Conservation (phyloP, 2,113 vertebrate genomes). For the Zosterops pallidus region DNA sequence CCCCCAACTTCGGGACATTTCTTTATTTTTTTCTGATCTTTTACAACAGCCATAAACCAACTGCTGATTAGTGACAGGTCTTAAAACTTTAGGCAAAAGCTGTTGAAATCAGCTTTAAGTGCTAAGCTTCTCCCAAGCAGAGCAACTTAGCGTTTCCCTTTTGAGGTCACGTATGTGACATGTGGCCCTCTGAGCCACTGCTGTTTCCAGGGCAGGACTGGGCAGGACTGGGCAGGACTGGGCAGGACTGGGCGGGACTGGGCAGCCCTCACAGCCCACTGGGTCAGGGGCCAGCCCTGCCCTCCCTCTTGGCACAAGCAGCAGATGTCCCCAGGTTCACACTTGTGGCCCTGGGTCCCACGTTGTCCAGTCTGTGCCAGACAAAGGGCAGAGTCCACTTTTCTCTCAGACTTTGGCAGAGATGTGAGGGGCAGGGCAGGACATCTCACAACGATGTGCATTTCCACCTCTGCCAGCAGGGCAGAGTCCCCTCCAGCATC, state of each 20-base stretch:
- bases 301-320: neutral
- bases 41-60: slow-evolving; percentile 58
- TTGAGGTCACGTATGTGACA: neutral
- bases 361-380: rapidly evolving
- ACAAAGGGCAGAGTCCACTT: rapidly evolving
- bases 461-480: neutral
- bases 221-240: neutral
- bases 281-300: neutral
- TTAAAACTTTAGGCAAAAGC: slow-evolving; percentile 68
- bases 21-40: slow-evolving; percentile 50
- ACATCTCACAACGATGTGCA: rapidly evolving
- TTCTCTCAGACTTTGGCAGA: neutral
- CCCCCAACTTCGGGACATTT: neutral
- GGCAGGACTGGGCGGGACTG: neutral
- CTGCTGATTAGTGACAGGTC: slow-evolving; percentile 59
- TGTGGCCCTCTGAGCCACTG: neutral
- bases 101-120: slow-evolving; percentile 60
- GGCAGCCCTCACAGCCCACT: rapidly evolving
- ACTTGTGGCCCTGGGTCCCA: neutral
- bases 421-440: neutral
- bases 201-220: neutral
- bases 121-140: slow-evolving; percentile 30
- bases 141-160: neutral
- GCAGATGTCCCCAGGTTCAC: neutral
- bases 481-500: neutral